phyloP scores from a whole-genome alignment of 53 echinoderm and acorn worm species.

The Holothuria leucospilota region DNA sequence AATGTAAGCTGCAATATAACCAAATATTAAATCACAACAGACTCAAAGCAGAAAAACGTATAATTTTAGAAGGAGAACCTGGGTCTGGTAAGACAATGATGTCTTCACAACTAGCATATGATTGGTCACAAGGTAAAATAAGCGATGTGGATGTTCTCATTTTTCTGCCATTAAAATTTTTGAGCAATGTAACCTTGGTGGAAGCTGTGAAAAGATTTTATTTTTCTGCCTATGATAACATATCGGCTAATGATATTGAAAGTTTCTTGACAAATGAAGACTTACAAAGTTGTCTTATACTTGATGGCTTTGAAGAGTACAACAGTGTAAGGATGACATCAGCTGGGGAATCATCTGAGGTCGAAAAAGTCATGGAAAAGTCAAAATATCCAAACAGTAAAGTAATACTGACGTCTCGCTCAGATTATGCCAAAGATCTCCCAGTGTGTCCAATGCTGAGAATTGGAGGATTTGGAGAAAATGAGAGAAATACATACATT shows the following conservation, averaged over 20 bases:
- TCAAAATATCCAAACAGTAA: neutral
- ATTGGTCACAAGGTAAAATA: neutral
- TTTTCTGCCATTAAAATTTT: constrained; percentile 8
- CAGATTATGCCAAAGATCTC: constrained; percentile 9
- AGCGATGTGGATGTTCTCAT: neutral
- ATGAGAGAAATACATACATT: constrained; percentile 19
- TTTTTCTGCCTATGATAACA: neutral
- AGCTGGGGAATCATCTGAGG: neutral
- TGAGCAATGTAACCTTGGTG: neutral
- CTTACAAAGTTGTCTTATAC: neutral
- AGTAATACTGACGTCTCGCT: neutral
- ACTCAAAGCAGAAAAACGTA: neutral
- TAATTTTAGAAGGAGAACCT: constrained; percentile 12
- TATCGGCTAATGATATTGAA: neutral
- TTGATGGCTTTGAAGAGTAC: constrained; percentile 19
- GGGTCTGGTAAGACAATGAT: neutral
- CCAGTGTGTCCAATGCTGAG: neutral
- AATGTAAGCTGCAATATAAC: neutral
- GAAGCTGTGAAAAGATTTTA: constrained; percentile 11
- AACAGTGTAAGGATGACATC: neutral
- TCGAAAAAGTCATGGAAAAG: neutral
- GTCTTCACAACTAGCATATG: neutral
- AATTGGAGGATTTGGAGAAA: constrained; percentile 9
- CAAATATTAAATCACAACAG: neutral
- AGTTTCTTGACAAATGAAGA: neutral